Conservation (phyloP, 2,888 invertebrate species). For the Torymus aiolomorphi region DNA sequence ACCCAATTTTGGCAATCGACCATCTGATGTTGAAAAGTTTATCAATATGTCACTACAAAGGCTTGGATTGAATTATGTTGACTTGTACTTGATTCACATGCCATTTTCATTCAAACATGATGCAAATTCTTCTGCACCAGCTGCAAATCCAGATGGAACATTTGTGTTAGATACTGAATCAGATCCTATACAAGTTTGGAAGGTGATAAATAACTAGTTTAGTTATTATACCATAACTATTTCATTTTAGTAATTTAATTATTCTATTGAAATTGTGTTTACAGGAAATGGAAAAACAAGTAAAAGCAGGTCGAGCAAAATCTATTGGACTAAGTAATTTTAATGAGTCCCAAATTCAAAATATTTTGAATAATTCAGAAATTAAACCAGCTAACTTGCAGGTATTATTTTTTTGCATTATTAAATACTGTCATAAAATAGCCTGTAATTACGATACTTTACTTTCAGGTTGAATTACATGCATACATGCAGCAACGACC, state of each 20-base stretch:
- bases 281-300: constrained; percentile 84
- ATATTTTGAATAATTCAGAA: constrained; percentile 79
- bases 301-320: constrained; percentile 80
- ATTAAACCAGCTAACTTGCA: constrained; percentile 85
- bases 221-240: no score
- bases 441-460: constrained; percentile 2
- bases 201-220: constrained; percentile 74
- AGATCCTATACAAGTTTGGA: constrained; percentile 84
- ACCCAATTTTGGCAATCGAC: constrained; percentile 83
- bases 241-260: no score
- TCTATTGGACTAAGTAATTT: constrained; percentile 91
- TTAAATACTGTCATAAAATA: constrained; percentile 17
- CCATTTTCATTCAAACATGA: constrained; percentile 83
- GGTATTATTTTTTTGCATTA: constrained; percentile 61
- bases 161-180: constrained; percentile 80
- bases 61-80: constrained; percentile 83
- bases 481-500: constrained; percentile 85
- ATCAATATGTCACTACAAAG: constrained; percentile 81
- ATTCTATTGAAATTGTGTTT: background rate
- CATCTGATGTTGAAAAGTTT: constrained; percentile 82
- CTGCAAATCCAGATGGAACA: constrained; percentile 79
- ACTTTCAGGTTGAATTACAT: constrained; percentile 82
- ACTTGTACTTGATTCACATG: constrained; percentile 87
- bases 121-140: constrained; percentile 77
- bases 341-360: constrained; percentile 82